phyloP scores from a whole-genome alignment of 2,113 vertebrate genomes.

The Mus spicilegus region DNA sequence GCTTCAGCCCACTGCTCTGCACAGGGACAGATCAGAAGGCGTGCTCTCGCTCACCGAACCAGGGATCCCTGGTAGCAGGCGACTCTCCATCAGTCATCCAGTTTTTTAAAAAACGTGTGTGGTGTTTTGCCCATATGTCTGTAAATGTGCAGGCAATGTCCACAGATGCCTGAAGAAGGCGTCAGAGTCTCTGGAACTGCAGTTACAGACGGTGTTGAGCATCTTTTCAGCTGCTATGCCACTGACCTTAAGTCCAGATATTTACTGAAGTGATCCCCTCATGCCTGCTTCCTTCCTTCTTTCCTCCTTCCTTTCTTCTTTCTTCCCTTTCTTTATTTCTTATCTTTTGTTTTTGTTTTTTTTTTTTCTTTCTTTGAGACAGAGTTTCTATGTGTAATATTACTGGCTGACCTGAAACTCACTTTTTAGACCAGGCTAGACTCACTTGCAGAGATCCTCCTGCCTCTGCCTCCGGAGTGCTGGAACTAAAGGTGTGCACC shows the following conservation, averaged over 20 bases:
- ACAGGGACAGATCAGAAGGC: neutral
- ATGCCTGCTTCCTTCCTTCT: no score
- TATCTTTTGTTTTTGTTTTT: no score
- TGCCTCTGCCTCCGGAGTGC: neutral
- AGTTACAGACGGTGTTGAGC: neutral
- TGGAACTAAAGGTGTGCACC: neutral
- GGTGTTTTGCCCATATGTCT: neutral
- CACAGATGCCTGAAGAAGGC: neutral
- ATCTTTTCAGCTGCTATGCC: neutral
- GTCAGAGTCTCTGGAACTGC: neutral
- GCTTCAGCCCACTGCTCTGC: neutral
- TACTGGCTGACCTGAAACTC: neutral
- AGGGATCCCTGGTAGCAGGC: fast-evolving
- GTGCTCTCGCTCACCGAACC: fast-evolving
- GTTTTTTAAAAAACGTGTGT: neutral
- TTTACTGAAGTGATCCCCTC: neutral
- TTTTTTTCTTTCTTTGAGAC: neutral
- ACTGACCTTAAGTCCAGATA: neutral
- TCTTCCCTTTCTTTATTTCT: no score
- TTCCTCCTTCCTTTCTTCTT: no score
- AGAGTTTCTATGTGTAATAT: neutral
- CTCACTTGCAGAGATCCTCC: neutral
- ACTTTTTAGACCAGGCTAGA: neutral
- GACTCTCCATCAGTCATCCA: neutral
- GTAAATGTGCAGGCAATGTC: neutral